Conservation (phyloP, 2,888 invertebrate species). For the Norana najaformis region DNA sequence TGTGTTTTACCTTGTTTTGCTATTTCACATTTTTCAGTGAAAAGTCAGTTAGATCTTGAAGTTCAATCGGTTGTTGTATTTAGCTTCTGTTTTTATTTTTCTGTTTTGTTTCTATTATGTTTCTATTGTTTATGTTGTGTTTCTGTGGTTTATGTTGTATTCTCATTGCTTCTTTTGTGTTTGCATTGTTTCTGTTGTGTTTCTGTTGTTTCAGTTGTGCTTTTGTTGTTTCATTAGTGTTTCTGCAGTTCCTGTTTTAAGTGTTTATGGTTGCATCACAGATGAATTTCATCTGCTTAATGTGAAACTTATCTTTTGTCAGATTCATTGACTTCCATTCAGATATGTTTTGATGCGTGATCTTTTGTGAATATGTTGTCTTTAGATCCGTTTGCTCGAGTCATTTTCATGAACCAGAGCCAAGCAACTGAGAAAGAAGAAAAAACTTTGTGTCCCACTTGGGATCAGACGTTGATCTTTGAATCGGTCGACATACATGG, state of each 20-base stretch:
- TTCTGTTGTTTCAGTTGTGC: neutral
- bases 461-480: constrained; percentile 65
- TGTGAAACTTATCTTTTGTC: neutral
- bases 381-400: constrained; percentile 63
- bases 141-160: no score
- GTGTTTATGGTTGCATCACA: neutral
- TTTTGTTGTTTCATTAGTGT: neutral
- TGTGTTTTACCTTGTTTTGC: neutral
- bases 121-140: neutral
- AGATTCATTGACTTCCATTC: neutral
- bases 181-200: neutral
- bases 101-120: neutral
- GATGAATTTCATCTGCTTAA: neutral
- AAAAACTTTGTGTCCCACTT: constrained; percentile 64
- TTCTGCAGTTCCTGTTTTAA: no score
- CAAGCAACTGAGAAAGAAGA: constrained; percentile 60
- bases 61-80: neutral
- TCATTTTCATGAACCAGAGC: constrained; percentile 62
- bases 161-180: neutral
- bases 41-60: neutral
- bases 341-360: neutral
- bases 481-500: constrained; percentile 62
- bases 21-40: neutral
- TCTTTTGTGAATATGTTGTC: neutral
- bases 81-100: no score